These are phyloP conservation scores for Umimayanthus chanpuru DNA, from an alignment of 92 coral and sea anemone species.

Conservation along the genomic window DNA sequence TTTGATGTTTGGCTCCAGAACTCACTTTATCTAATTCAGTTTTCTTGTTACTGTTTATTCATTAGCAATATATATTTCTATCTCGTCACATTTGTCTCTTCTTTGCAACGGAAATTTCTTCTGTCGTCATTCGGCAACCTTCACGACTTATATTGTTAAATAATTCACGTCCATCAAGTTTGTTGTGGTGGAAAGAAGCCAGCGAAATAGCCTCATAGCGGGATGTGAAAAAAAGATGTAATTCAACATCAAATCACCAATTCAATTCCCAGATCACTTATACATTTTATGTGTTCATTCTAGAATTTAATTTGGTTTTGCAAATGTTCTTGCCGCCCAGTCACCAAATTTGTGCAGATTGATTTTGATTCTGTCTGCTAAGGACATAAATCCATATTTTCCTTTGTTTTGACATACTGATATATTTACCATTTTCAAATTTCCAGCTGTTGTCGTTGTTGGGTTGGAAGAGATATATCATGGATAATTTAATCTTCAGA, in stretches of 20 bases:
- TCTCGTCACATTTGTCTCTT: slow-evolving; percentile 1
- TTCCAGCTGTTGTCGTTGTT: slow-evolving; percentile 39
- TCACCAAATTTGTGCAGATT: neutral
- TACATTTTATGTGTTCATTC: neutral
- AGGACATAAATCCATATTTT: slow-evolving; percentile 11
- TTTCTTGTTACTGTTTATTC: neutral
- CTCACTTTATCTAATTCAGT: neutral
- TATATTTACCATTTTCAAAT: neutral
- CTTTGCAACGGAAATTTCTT: neutral
- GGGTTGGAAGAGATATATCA: neutral
- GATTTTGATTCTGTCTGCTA: slow-evolving; percentile 1
- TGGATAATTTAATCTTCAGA: neutral
- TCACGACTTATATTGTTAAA: slow-evolving; percentile 30
- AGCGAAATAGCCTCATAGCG: neutral
- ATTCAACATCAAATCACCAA: neutral
- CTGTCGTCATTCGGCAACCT: slow-evolving; percentile 20
- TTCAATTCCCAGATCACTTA: slow-evolving; percentile 20
- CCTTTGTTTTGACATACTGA: slow-evolving; percentile 21
- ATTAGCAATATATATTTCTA: neutral
- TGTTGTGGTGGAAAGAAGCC: slow-evolving; percentile 39
- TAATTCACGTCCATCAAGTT: slow-evolving; percentile 23
- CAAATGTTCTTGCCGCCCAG: neutral
- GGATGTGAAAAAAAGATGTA: neutral
- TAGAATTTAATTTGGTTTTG: slow-evolving; percentile 1
- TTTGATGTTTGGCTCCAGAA: slow-evolving; percentile 3